A percentile compares a stretch with the other conserved stretches of the same genome.
These are phyloP conservation scores for Caranx melampygus DNA, from an alignment of 2,113 vertebrate species.

Conservation along the genomic window DNA sequence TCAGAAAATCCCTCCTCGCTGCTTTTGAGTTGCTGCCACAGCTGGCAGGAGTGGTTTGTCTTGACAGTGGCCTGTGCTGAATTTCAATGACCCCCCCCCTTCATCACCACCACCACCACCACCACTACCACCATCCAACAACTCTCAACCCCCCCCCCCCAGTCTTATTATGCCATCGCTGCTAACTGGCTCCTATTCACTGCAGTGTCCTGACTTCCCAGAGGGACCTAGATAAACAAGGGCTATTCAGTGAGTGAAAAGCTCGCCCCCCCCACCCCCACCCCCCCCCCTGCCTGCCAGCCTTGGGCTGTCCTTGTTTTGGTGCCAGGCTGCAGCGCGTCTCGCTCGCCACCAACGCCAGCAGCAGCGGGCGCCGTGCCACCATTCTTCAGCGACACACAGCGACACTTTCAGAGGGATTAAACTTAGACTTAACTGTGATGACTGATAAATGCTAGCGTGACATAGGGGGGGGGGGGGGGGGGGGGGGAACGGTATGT, in stretches of 20 bases:
- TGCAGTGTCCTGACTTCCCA: constrained; percentile 80
- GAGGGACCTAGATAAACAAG: constrained; percentile 79
- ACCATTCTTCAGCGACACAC: constrained; percentile 56
- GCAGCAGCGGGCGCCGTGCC: constrained; percentile 50
- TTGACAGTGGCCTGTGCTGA: constrained; percentile 66
- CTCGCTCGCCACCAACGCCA: constrained; percentile 52
- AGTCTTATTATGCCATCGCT: constrained; percentile 73
- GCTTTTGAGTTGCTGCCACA: constrained; percentile 68
- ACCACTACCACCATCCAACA: not conserved
- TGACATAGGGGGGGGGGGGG: not conserved
- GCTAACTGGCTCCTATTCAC: constrained; percentile 80
- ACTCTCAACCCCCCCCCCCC: not conserved
- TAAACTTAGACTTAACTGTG: constrained; percentile 38
- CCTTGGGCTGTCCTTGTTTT: constrained; percentile 68
- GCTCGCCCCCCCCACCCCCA: constrained; percentile 30
- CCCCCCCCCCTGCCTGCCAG: constrained; percentile 23
- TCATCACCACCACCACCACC: no score
- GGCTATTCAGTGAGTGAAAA: constrained; percentile 73
- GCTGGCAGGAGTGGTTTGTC: constrained; percentile 69
- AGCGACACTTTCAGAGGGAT: constrained; percentile 58
- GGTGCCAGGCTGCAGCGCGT: constrained; percentile 76
- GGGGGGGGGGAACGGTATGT: not conserved
- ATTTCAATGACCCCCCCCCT: constrained; percentile 72
- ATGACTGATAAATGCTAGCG: constrained; percentile 41
- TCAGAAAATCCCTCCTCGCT: constrained; percentile 45